A percentile compares a stretch with the other conserved stretches of the same genome.
Conservation (phyloP, 2,888 invertebrate genomes). For the Amblyjoppa fuscipennis region DNA sequence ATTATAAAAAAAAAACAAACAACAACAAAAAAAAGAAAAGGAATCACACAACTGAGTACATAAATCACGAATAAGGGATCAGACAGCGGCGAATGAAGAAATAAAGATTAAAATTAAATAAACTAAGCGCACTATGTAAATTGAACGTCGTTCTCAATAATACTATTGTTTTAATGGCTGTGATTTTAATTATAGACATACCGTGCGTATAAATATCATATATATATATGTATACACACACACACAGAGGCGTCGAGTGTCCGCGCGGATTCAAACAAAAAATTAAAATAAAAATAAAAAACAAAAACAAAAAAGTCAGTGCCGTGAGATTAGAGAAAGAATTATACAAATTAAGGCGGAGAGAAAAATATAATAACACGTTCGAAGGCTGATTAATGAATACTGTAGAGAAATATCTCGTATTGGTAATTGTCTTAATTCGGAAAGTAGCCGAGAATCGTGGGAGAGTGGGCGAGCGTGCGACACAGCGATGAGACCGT, state of each 20-base stretch:
- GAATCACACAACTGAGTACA: neutral
- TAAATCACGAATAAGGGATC: neutral
- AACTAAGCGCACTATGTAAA: constrained; percentile 43
- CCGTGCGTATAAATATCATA: constrained; percentile 35
- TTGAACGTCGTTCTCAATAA: constrained; percentile 51
- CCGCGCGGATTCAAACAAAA: neutral
- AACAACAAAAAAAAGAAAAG: neutral
- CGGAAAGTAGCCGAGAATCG: neutral
- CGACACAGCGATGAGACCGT: neutral
- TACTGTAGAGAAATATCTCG: constrained; percentile 53
- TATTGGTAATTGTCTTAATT: constrained; percentile 6
- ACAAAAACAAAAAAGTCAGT: constrained; percentile 19
- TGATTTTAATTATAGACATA: constrained; percentile 66
- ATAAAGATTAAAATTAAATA: neutral
- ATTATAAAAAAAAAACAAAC: neutral
- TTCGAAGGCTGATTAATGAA: constrained; percentile 70
- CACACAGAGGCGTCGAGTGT: constrained; percentile 10
- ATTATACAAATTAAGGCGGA: neutral
- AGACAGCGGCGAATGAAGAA: neutral
- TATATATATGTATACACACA: neutral
- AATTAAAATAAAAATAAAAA: constrained; percentile 31
- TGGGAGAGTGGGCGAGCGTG: neutral
- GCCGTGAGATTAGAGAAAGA: constrained; percentile 37
- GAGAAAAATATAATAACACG: constrained; percentile 53
- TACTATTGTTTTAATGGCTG: constrained; percentile 66